Percentiles rank a stretch among this genome's conserved stretches.
Evolutionary conservation across 2,888 invertebrate genomes (phyloP).

Genomic region (Pyrrhia umbra): DNA sequence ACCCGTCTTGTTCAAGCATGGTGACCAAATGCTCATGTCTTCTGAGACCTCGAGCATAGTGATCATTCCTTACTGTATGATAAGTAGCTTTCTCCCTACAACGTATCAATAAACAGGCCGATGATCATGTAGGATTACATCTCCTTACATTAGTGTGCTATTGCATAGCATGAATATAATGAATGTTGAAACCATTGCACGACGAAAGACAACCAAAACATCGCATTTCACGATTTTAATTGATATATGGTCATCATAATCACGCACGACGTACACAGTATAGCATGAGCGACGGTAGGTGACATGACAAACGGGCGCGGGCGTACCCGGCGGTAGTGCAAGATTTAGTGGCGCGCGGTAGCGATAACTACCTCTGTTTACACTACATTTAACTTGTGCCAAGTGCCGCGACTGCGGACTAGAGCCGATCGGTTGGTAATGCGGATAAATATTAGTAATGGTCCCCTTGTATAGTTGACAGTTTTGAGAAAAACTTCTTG

Average conservation of each 20-base stretch:
- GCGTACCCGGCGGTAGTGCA: conserved; percentile 66
- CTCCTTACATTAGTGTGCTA: no score
- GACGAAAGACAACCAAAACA: conserved; percentile 3
- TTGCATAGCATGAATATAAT: no score
- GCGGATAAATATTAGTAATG: conserved; percentile 70
- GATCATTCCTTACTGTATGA: no score
- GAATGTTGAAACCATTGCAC: background rate
- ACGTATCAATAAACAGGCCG: no score
- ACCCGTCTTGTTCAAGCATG: no score
- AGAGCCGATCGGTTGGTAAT: conserved; percentile 68
- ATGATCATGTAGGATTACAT: no score
- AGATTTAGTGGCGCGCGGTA: conserved; percentile 83
- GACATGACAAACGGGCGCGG: conserved; percentile 80
- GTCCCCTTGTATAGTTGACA: conserved; percentile 60
- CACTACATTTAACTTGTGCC: conserved; percentile 88
- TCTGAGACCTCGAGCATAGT: no score
- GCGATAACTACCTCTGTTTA: conserved; percentile 88
- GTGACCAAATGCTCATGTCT: no score
- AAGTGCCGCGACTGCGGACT: conserved; percentile 75
- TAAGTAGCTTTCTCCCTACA: no score
- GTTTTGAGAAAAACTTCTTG: conserved; percentile 29
- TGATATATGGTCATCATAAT: conserved; percentile 71
- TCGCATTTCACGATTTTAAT: conserved; percentile 40
- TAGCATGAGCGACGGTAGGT: conserved; percentile 74
- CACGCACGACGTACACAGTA: conserved; percentile 68